Conservation (phyloP, 2,113 vertebrate species). For the Menura novaehollandiae region DNA sequence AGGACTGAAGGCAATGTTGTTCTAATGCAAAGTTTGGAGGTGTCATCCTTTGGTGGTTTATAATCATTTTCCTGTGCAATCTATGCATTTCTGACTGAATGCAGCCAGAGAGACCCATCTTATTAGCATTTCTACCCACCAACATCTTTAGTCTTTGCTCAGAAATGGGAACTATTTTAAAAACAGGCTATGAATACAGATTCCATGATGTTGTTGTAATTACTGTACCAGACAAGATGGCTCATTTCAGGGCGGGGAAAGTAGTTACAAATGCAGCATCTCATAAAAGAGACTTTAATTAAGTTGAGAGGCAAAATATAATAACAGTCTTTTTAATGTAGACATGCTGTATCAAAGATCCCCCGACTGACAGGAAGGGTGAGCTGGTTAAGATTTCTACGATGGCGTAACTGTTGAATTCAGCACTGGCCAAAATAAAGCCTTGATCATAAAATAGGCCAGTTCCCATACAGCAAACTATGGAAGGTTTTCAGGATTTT, state of each 20-base stretch:
- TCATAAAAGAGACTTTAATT: conserved; percentile 53
- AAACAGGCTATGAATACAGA: conserved; percentile 33
- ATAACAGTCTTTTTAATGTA: conserved; percentile 4
- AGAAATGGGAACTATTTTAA: conserved; percentile 31
- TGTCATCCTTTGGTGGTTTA: background rate
- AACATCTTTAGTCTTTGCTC: background rate
- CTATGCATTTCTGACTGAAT: background rate
- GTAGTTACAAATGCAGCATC: conserved; percentile 13
- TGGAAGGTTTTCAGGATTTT: background rate
- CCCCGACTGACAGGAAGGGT: background rate
- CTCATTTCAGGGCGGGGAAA: conserved; percentile 40
- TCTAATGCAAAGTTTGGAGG: background rate
- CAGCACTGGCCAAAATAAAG: background rate
- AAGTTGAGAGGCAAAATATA: conserved; percentile 13
- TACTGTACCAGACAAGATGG: conserved; percentile 35
- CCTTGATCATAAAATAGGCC: background rate
- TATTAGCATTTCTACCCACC: conserved; percentile 11
- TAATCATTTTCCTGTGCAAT: background rate
- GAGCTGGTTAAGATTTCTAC: background rate
- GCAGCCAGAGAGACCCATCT: background rate
- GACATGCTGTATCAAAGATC: background rate
- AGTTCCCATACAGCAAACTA: background rate
- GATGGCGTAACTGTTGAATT: background rate
- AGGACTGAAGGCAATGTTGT: background rate
- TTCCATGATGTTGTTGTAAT: conserved; percentile 36